A percentile compares a stretch with the other conserved stretches of the same genome.
Evolutionary conservation across 2,888 invertebrate species (phyloP).

Genomic region (Heterodera filipjevi): DNA sequence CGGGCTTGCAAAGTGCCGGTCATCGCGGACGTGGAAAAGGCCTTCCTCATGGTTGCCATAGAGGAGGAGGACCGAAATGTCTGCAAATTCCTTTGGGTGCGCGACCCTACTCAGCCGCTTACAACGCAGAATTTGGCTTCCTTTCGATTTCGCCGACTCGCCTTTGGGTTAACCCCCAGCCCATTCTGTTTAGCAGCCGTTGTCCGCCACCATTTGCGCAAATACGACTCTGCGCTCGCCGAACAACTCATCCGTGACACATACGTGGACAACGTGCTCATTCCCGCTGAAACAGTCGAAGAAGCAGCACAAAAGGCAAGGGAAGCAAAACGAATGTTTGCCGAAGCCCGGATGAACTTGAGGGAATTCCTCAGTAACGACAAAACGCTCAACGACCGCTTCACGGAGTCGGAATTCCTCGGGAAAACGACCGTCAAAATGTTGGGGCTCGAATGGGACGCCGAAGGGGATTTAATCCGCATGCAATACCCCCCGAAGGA

Average conservation of each 20-base stretch:
- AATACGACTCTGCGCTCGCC: constrained; percentile 21
- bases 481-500: background rate
- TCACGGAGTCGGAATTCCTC: constrained; percentile 24
- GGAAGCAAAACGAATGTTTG: constrained; percentile 38
- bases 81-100: constrained; percentile 41
- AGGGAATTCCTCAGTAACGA: constrained; percentile 37
- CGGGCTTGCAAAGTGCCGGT: constrained; percentile 14
- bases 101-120: background rate
- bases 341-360: constrained; percentile 37
- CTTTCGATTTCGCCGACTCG: constrained; percentile 34
- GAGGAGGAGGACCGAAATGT: constrained; percentile 36
- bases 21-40: constrained; percentile 35
- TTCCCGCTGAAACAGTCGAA: background rate
- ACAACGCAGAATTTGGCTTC: constrained; percentile 26
- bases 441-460: constrained; percentile 31
- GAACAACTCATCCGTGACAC: constrained; percentile 29
- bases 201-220: constrained; percentile 3
- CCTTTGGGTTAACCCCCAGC: constrained; percentile 38
- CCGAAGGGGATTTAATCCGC: constrained; percentile 8
- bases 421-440: constrained; percentile 21
- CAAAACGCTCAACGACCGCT: background rate
- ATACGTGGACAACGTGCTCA: constrained; percentile 45
- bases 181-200: constrained; percentile 28
- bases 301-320: constrained; percentile 26
- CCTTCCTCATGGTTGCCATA: constrained; percentile 34